Percentiles rank a stretch among this genome's conserved stretches.
Conservation (phyloP, 2,888 invertebrate genomes). For the Eupeodes luniger region DNA sequence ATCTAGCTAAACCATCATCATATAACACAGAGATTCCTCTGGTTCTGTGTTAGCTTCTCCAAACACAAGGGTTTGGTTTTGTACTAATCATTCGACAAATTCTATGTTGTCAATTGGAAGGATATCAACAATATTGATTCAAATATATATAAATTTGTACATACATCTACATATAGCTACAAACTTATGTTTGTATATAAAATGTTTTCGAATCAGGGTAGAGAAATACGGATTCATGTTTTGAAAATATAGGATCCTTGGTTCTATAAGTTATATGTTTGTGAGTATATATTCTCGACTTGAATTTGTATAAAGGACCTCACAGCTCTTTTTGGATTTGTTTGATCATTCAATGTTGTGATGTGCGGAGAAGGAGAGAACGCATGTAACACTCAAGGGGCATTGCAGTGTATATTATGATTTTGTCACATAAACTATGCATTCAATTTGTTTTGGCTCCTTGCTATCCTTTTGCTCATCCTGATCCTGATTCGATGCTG, state of each 20-base stretch:
- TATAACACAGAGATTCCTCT: not conserved
- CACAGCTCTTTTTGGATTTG: not conserved
- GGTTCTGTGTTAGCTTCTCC: not conserved
- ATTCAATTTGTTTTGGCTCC: slow-evolving; percentile 51
- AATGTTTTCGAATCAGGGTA: not conserved
- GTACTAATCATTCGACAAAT: slow-evolving; percentile 68
- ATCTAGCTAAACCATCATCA: not conserved
- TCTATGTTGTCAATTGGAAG: slow-evolving; percentile 62
- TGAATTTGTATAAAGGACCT: not conserved
- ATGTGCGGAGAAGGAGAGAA: not conserved
- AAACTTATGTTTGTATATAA: not conserved
- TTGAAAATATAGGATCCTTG: not conserved
- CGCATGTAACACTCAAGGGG: slow-evolving; percentile 43
- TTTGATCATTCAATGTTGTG: slow-evolving; percentile 33
- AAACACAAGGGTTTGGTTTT: slow-evolving; percentile 38
- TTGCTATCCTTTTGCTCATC: slow-evolving; percentile 13
- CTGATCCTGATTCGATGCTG: not conserved
- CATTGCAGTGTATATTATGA: slow-evolving; percentile 64
- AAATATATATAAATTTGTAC: not conserved
- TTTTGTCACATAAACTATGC: slow-evolving; percentile 71
- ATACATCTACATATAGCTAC: not conserved
- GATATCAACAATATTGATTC: slow-evolving; percentile 63
- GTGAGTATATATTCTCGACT: not conserved
- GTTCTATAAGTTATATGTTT: not conserved
- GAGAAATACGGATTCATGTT: slow-evolving; percentile 25